These are phyloP conservation scores for Smittia aterrima DNA, from an alignment of 2,888 invertebrate species.

Conservation along the genomic window DNA sequence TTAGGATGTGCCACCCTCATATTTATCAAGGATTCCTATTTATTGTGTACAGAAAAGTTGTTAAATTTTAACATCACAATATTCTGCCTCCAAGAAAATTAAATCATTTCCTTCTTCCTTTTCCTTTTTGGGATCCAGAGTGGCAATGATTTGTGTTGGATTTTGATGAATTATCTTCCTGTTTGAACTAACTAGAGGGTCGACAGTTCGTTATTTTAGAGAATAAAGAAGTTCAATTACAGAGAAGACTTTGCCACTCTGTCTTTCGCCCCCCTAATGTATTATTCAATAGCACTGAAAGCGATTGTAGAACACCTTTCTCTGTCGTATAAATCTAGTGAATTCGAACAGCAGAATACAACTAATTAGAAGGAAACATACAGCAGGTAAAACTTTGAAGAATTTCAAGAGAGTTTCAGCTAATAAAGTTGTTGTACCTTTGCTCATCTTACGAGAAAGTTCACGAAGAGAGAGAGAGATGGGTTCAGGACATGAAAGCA, in stretches of 20 bases:
- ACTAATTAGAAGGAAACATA: conserved; percentile 11
- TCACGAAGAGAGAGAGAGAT: not conserved
- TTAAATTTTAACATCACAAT: conserved; percentile 16
- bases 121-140: not conserved
- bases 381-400: conserved; percentile 19
- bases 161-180: not conserved
- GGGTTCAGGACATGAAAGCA: too few relatives aligned
- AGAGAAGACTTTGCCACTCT: too few relatives aligned
- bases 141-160: too few relatives aligned
- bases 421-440: conserved; percentile 6
- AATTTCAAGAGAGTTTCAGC: not conserved
- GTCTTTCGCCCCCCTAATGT: not conserved
- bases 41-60: conserved; percentile 28
- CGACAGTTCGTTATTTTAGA: too few relatives aligned
- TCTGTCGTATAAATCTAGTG: conserved; percentile 3
- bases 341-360: conserved; percentile 20
- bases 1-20: conserved; percentile 11
- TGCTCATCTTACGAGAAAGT: conserved; percentile 13
- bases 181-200: too few relatives aligned
- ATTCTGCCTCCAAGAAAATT: conserved; percentile 35
- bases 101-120: conserved; percentile 39
- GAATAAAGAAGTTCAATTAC: too few relatives aligned
- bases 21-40: not conserved
- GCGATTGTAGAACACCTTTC: conserved; percentile 8
- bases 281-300: conserved; percentile 1